phyloP scores from a whole-genome alignment of 2,797 vertebrate genomes.

The Arvicola amphibius region DNA sequence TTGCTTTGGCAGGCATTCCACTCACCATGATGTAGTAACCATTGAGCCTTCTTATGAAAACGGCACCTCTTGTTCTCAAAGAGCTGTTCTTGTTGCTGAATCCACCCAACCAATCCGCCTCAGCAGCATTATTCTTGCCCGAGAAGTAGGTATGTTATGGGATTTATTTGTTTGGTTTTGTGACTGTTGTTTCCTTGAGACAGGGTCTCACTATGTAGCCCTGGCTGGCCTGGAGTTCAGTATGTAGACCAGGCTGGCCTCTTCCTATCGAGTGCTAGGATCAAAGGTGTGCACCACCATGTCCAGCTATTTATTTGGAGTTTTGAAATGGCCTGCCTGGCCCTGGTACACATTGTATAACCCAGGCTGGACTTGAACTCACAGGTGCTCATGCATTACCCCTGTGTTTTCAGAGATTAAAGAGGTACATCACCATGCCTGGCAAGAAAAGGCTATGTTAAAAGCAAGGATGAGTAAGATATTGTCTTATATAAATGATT shows the following conservation, averaged over 20 bases:
- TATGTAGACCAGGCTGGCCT: not conserved
- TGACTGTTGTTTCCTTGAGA: not conserved
- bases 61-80: constrained; percentile 80
- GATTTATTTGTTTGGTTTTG: not conserved
- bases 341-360: not conserved
- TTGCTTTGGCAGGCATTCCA: constrained; percentile 82
- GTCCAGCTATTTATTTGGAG: not conserved
- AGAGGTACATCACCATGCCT: not conserved
- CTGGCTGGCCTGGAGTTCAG: not conserved
- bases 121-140: constrained; percentile 84
- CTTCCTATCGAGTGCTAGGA: not conserved
- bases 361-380: not conserved
- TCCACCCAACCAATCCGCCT: constrained; percentile 82
- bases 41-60: constrained; percentile 83
- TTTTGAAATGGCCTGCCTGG: not conserved
- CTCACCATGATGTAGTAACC: constrained; percentile 80
- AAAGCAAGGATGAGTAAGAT: constrained; percentile 37
- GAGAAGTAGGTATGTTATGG: constrained; percentile 83
- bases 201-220: not conserved
- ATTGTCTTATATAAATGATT: not conserved
- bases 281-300: not conserved
- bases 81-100: constrained; percentile 79
- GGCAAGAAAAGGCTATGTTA: constrained; percentile 40
- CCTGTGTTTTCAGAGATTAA: not conserved
- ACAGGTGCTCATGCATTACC: not conserved